A percentile compares a stretch with the other conserved stretches of the same genome.
phyloP scores from a whole-genome alignment of 2,888 invertebrate genomes.

The Axea sp. region DNA sequence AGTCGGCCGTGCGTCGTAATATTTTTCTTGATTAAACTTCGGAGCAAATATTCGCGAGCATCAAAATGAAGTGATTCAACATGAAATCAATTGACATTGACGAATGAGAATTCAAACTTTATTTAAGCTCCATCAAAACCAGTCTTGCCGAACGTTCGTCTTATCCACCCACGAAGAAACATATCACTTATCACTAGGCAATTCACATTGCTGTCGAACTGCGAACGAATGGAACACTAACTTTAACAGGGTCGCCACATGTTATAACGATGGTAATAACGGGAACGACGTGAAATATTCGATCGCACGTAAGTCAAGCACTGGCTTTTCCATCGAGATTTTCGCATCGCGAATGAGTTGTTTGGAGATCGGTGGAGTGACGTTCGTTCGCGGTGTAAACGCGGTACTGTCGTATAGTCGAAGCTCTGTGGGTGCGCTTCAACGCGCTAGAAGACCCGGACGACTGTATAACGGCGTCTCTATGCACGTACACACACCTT shows the following conservation, averaged over 20 bases:
- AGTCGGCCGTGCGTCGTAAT: slow-evolving; percentile 3
- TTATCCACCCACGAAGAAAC: neutral
- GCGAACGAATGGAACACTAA: neutral
- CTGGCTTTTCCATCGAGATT: neutral
- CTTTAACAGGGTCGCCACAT: no score
- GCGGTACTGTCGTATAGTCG: slow-evolving; percentile 72
- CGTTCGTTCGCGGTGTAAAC: slow-evolving; percentile 70
- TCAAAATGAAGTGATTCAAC: slow-evolving; percentile 20
- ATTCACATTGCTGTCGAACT: neutral
- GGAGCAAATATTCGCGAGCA: slow-evolving; percentile 9
- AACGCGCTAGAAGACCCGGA: slow-evolving; percentile 53
- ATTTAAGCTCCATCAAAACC: neutral
- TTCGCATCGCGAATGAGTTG: neutral
- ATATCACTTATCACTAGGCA: slow-evolving; percentile 7
- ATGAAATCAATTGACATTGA: slow-evolving; percentile 24
- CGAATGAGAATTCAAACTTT: slow-evolving; percentile 19
- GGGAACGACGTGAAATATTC: neutral
- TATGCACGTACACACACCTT: slow-evolving; percentile 54
- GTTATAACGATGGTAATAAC: no score
- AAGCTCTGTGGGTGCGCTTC: slow-evolving; percentile 69
- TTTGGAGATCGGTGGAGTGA: slow-evolving; percentile 63
- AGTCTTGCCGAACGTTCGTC: neutral
- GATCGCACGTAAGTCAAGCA: neutral
- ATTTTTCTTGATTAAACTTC: slow-evolving; percentile 37
- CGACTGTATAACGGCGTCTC: slow-evolving; percentile 60